Conservation (phyloP, 2,888 invertebrate genomes). For the Barypeithes pellucidus region DNA sequence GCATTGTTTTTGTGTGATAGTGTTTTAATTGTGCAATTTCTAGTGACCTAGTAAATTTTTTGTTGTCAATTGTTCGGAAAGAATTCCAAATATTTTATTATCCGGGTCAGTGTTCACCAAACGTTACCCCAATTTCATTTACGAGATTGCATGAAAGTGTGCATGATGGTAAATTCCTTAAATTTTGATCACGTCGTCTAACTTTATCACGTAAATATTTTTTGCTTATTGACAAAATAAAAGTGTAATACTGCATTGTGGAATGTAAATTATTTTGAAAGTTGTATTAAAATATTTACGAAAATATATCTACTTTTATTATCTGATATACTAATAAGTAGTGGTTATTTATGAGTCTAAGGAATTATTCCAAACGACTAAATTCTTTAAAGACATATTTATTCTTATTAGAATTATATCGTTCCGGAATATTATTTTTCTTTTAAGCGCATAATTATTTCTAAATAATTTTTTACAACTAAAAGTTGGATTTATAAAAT, state of each 20-base stretch:
- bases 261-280: constrained; percentile 15
- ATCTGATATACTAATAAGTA: too few species aligned
- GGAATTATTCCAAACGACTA: too few species aligned
- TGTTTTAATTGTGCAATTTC: constrained; percentile 51
- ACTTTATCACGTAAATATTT: background rate
- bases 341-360: too few species aligned
- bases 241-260: background rate
- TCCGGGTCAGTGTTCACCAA: constrained; percentile 48
- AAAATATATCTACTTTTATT: too few species aligned
- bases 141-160: constrained; percentile 44
- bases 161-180: constrained; percentile 33
- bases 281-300: background rate
- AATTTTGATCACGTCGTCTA: constrained; percentile 7
- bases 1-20: constrained; percentile 45
- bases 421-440: too few species aligned
- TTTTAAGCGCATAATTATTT: too few species aligned
- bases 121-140: constrained; percentile 61
- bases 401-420: too few species aligned
- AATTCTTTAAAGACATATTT: too few species aligned
- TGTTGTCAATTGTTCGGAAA: constrained; percentile 64
- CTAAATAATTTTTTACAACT: too few species aligned
- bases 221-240: constrained; percentile 9
- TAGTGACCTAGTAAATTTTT: constrained; percentile 56
- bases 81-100: constrained; percentile 68
- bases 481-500: too few species aligned